A percentile compares a stretch with the other conserved stretches of the same genome.
phyloP scores from a whole-genome alignment of 2,888 invertebrate genomes.

The Watsonalla cultraria region DNA sequence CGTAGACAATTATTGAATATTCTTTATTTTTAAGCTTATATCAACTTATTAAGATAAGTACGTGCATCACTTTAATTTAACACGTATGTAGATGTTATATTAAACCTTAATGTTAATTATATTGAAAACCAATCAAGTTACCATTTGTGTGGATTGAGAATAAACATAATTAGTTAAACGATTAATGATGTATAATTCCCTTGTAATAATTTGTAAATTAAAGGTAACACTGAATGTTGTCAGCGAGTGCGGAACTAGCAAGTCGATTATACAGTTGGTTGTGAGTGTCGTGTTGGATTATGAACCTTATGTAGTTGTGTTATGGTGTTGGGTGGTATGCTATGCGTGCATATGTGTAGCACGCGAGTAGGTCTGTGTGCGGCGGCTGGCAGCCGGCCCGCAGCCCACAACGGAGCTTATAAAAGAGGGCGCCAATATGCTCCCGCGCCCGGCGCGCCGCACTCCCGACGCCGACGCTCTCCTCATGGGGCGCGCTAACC shows the following conservation, averaged over 20 bases:
- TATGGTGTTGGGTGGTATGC: slow-evolving; percentile 15
- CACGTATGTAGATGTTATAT: too few species aligned
- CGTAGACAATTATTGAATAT: background rate
- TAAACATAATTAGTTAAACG: slow-evolving; percentile 7
- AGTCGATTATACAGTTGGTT: slow-evolving; percentile 15
- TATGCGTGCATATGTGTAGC: background rate
- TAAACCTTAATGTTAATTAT: too few species aligned
- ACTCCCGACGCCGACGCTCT: slow-evolving; percentile 61
- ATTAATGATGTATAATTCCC: slow-evolving; percentile 35
- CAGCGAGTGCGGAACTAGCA: slow-evolving; percentile 30
- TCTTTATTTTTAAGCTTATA: background rate
- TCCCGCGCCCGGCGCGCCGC: slow-evolving; percentile 71
- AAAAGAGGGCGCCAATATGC: slow-evolving; percentile 66
- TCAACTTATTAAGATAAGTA: too few species aligned
- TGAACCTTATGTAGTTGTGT: slow-evolving; percentile 21
- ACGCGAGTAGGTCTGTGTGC: slow-evolving; percentile 1
- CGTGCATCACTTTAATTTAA: too few species aligned
- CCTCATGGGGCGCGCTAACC: slow-evolving; percentile 77
- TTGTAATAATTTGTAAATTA: slow-evolving; percentile 51
- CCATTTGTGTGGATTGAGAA: too few species aligned
- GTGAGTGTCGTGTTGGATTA: slow-evolving; percentile 12
- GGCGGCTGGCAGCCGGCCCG: slow-evolving; percentile 59
- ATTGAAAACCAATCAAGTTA: too few species aligned
- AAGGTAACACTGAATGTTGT: slow-evolving; percentile 40
- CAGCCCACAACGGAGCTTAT: slow-evolving; percentile 69